Evolutionary conservation across 2,888 invertebrate species (phyloP).

Genomic region (Cheilosia grossa): DNA sequence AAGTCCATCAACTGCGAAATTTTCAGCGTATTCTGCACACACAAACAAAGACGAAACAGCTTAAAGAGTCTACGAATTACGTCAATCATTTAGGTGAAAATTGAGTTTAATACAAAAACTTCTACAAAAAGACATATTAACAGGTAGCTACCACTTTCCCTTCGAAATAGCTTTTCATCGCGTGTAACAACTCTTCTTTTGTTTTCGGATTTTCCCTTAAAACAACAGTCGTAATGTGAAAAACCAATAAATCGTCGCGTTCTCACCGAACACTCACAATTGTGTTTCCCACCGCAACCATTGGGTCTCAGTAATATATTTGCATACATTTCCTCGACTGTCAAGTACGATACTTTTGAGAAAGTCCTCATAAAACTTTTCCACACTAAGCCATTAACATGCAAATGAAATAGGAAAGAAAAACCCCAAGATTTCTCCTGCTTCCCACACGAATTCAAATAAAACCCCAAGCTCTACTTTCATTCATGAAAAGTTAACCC

Average conservation of each 20-base stretch:
- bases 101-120: too few relatives aligned
- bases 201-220: not conserved
- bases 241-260: slow-evolving; percentile 58
- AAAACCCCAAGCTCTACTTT: slow-evolving; percentile 13
- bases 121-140: not conserved
- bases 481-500: slow-evolving; percentile 45
- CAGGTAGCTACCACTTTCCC: not conserved
- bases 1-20: too few relatives aligned
- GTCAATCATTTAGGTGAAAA: too few relatives aligned
- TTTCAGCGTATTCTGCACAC: too few relatives aligned
- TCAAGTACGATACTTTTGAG: slow-evolving; percentile 32
- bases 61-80: too few relatives aligned
- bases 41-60: too few relatives aligned
- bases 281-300: not conserved
- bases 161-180: slow-evolving; percentile 5
- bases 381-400: slow-evolving; percentile 58
- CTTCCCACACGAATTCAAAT: not conserved
- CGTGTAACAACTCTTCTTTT: slow-evolving; percentile 28
- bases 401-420: slow-evolving; percentile 26
- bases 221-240: slow-evolving; percentile 10
- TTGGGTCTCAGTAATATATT: slow-evolving; percentile 20
- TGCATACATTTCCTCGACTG: slow-evolving; percentile 24
- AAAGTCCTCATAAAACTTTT: slow-evolving; percentile 35
- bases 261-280: slow-evolving; percentile 18
- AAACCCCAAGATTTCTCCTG: not conserved